Base-by-base conservation (phyloP, 2,888 invertebrate genomes). In the Neria commutata region DNA sequence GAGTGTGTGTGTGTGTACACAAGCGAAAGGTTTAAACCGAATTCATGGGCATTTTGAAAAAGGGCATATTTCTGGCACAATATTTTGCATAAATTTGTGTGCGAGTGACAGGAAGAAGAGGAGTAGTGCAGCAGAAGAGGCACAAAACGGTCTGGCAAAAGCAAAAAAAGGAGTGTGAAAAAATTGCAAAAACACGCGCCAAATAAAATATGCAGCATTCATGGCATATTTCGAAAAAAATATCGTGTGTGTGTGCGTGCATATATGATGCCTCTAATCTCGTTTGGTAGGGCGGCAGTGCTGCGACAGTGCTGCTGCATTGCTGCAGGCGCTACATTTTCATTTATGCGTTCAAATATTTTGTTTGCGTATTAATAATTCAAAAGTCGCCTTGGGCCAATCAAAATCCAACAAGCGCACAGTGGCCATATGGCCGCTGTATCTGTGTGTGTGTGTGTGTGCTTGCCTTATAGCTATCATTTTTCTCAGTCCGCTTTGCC, bases 1-100 rank as follows among this genome's bases (percentile, higher is more conserved):
- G n/a, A n/a, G n/a, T n/a, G n/a, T 14, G 54, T 17, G 65, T 59
- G 64, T 70, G 70, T 69, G 71, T 71, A 69, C 67, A n/a, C n/a
- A n/a, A n/a, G n/a, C n/a, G n/a, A n/a, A n/a, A n/a, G n/a, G n/a
- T n/a, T n/a, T n/a, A n/a, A n/a, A n/a, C n/a, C n/a, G n/a, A n/a
- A n/a, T n/a, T n/a, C n/a, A n/a, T n/a, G n/a, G n/a, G n/a, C n/a
- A n/a, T n/a, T n/a, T n/a, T n/a, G n/a, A n/a, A n/a, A n/a, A n/a
- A n/a, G n/a, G n/a, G n/a, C n/a, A n/a, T n/a, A n/a, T n/a, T n/a
- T n/a, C n/a, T n/a, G n/a, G n/a, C n/a, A n/a, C n/a, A n/a, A n/a
- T n/a, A n/a, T n/a, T n/a, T n/a, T n/a, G n/a, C n/a, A n/a, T n/a
- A n/a, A n/a, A n/a, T n/a, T n/a, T n/a, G n/a, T n/a, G n/a, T n/a